Evolutionary conservation across 2,888 invertebrate species (phyloP).

Genomic region (Brassicogethes aeneus): DNA sequence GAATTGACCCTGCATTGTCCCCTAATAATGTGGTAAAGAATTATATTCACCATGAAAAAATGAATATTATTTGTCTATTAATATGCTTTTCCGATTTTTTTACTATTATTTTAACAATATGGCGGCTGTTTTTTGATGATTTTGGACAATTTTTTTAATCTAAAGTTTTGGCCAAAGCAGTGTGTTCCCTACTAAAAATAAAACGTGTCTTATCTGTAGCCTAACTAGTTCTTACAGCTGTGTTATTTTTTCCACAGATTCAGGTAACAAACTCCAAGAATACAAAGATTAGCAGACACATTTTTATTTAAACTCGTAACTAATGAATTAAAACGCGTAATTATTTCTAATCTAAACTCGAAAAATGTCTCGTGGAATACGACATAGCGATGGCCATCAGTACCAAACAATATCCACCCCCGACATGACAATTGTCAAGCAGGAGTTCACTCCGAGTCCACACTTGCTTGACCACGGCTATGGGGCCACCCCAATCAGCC

Average conservation of each 20-base stretch:
- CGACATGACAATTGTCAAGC: constrained; percentile 44
- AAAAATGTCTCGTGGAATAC: constrained; percentile 47
- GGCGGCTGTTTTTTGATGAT: too few species aligned
- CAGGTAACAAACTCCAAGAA: constrained; percentile 5
- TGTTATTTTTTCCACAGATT: constrained; percentile 6
- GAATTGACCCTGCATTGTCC: too few species aligned
- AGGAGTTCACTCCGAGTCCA: constrained; percentile 53
- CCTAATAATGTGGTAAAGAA: too few species aligned
- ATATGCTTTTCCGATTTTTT: too few species aligned
- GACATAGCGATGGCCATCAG: constrained; percentile 41
- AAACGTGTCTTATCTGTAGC: constrained; percentile 11
- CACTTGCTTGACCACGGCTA: constrained; percentile 83
- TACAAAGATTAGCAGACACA: not conserved
- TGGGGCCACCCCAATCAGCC: constrained; percentile 70
- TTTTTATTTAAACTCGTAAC: constrained; percentile 1
- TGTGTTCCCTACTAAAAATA: too few species aligned
- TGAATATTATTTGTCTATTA: too few species aligned
- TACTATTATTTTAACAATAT: too few species aligned
- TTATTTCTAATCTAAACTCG: not conserved
- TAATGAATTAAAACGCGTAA: not conserved
- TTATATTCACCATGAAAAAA: too few species aligned
- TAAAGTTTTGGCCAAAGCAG: too few species aligned
- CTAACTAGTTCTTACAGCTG: constrained; percentile 4
- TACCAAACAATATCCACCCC: constrained; percentile 40
- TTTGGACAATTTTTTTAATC: too few species aligned